These are phyloP conservation scores for Urocyon cinereoargenteus DNA, from an alignment of 2,797 vertebrate genomes.

Conservation along the genomic window DNA sequence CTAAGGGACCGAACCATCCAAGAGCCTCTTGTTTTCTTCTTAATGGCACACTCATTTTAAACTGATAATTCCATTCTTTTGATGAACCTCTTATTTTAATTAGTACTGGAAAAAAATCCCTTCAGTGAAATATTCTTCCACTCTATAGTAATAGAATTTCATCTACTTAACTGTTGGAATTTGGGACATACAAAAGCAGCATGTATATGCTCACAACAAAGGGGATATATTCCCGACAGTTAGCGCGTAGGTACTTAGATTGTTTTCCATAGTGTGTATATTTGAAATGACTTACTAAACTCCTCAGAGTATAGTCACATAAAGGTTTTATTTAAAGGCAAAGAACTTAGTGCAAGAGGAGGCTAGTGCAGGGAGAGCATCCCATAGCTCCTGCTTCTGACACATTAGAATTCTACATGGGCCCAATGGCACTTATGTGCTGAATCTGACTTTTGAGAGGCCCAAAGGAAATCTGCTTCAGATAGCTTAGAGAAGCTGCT, in stretches of 20 bases:
- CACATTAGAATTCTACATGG: no score
- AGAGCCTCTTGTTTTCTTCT: background rate
- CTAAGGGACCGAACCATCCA: background rate
- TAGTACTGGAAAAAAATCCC: background rate
- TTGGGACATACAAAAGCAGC: background rate
- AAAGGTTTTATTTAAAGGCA: background rate
- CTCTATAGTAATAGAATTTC: background rate
- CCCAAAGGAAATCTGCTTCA: background rate
- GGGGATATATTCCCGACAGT: background rate
- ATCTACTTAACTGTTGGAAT: background rate
- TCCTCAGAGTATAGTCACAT: background rate
- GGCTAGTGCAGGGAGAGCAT: background rate
- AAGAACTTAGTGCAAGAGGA: background rate
- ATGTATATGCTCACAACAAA: background rate
- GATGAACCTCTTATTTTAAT: background rate
- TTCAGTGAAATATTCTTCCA: background rate
- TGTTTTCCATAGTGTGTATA: background rate
- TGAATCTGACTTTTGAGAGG: background rate
- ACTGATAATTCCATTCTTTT: background rate
- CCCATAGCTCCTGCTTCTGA: rapidly evolving
- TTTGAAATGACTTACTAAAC: background rate
- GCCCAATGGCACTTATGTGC: no score
- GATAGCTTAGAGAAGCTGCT: background rate
- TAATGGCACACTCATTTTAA: background rate
- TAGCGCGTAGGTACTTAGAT: background rate